Base-by-base conservation (phyloP, 2,888 invertebrate genomes). In the Ormyrus rosae region DNA sequence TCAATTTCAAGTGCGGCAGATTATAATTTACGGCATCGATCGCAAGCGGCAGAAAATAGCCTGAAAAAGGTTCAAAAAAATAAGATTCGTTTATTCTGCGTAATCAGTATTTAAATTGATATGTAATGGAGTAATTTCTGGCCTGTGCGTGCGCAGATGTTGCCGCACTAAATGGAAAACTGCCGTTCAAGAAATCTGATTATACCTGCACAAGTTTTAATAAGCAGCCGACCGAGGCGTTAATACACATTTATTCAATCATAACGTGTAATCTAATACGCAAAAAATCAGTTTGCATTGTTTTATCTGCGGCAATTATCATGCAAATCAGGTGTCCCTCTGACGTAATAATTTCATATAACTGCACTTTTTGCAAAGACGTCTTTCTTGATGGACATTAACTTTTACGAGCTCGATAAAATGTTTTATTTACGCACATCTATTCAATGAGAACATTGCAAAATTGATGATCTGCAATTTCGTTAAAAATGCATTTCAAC, bases 241-340 rank as follows among this genome's bases (percentile, higher is more conserved):
- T 67, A 67, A 67, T 13, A 48, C 34, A 34, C 8, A 53, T 48
- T 34, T 51, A 34, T 19, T 67, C 53, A 67, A 67, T 67, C 67
- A 53, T 9, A 53, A 48, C 5, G 4, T 50, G n/a, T 6, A 48
- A 65, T 65, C 65, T 65, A 13, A 50, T 50, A 65, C 10, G 46
- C 48, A 13, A n/a, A 46, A 11, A 65, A 65, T 65, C 50, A 7
- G 51, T 19, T 34, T 53, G 13, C 19, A 34, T 34, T 53, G 13
- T 4, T 51, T 13, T 67, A 48, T 53, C 9, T 67, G 13, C 50
- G 50, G 48, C 46, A 34, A 68, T 68, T 68, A 50, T 56, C 64
- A 34, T 64, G 48, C 48, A 64, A 64, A 64, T 64, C 64, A 7
- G 48, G 48, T 34, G 19, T 34, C 10, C 45, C 45, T 34, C 19